phyloP scores from a whole-genome alignment of 37 sponge, comb jelly and placozoan species.

The Theonella swinhoei region DNA sequence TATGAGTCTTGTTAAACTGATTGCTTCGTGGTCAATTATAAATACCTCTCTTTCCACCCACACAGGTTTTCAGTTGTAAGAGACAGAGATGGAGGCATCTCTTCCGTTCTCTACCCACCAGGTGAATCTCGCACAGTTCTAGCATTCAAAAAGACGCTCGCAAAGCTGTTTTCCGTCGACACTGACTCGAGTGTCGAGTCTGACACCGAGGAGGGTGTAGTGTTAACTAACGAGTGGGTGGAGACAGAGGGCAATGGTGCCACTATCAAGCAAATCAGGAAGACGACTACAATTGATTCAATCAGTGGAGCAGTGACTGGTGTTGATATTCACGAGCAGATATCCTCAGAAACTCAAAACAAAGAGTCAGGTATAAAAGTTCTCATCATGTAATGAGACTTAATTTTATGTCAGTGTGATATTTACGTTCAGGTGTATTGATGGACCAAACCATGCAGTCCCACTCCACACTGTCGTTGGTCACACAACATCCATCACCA shows the following conservation, averaged over 20 bases:
- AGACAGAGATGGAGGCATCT: not conserved
- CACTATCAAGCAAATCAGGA: too few relatives aligned
- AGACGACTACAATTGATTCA: not conserved
- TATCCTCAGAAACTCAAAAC: not conserved
- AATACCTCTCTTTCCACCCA: too few relatives aligned
- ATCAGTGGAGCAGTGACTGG: not conserved
- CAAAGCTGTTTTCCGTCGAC: conserved; percentile 9
- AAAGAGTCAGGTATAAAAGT: not conserved
- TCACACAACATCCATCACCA: not conserved
- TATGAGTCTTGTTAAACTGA: too few relatives aligned
- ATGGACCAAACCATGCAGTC: not conserved
- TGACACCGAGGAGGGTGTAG: not conserved
- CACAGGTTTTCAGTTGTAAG: conserved; percentile 23
- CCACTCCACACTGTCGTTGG: not conserved
- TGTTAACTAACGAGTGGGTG: not conserved
- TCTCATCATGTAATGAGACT: not conserved
- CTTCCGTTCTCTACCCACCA: conserved; percentile 16
- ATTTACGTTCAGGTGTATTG: not conserved
- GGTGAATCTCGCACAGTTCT: not conserved
- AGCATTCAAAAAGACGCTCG: conserved; percentile 58
- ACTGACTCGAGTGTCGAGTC: not conserved
- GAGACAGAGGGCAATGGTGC: not conserved
- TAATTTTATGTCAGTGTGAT: not conserved
- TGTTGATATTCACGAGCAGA: not conserved
- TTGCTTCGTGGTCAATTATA: too few relatives aligned